A percentile compares a stretch with the other conserved stretches of the same genome.
Evolutionary conservation across 1,140 invertebrate species (phyloP).

Genomic region (Laupala kohalensis): DNA sequence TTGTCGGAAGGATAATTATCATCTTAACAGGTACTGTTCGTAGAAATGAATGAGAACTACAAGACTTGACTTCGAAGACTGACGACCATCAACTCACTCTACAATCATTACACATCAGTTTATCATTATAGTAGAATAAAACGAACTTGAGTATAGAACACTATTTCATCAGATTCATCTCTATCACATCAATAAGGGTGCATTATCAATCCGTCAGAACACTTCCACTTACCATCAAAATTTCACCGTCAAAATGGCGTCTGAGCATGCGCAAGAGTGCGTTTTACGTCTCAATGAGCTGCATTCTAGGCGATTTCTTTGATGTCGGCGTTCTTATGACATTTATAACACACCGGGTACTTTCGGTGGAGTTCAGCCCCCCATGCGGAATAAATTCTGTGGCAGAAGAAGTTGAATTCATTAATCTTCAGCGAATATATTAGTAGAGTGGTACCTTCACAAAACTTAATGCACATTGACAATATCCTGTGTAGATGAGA

Average conservation of each 20-base stretch:
- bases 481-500: neutral
- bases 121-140: neutral
- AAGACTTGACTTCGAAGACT: neutral
- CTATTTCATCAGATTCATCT: neutral
- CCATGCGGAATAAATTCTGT: neutral
- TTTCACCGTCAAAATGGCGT: conserved; percentile 15
- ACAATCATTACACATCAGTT: neutral
- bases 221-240: conserved; percentile 11
- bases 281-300: neutral
- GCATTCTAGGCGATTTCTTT: neutral
- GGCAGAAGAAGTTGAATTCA: neutral
- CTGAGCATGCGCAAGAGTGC: conserved; percentile 13
- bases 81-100: neutral
- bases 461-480: neutral
- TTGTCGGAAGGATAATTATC: neutral
- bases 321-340: neutral
- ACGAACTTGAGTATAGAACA: neutral
- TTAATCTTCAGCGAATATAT: neutral
- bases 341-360: neutral
- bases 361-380: neutral
- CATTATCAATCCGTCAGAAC: neutral
- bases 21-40: neutral
- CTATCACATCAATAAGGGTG: neutral
- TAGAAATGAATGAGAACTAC: neutral
- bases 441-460: neutral